These are phyloP conservation scores for Parnassius mnemosyne DNA, from an alignment of 2,888 invertebrate genomes.

Conservation along the genomic window DNA sequence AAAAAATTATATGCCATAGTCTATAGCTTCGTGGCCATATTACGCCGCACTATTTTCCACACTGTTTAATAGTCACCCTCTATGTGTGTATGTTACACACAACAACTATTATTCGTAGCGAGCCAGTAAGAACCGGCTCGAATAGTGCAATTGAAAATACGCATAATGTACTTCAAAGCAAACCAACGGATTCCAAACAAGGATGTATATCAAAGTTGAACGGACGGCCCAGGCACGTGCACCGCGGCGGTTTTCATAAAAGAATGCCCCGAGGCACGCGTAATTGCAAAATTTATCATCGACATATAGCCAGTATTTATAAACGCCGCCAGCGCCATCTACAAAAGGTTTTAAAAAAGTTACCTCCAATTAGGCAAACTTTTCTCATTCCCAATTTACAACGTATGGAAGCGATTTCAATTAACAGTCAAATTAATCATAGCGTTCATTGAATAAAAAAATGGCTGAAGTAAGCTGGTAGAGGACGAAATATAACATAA, in stretches of 20 bases:
- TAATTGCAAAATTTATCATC: constrained; percentile 40
- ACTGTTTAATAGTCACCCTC: no score
- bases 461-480: constrained; percentile 8
- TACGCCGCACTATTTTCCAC: no score
- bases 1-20: no score
- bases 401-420: constrained; percentile 31
- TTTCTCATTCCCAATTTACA: constrained; percentile 49
- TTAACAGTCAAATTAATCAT: constrained; percentile 60
- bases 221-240: not conserved
- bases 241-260: constrained; percentile 33
- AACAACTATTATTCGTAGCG: no score
- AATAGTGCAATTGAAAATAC: no score
- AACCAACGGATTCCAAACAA: not conserved
- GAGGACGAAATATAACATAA: no score
- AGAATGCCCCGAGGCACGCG: constrained; percentile 29
- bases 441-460: constrained; percentile 37
- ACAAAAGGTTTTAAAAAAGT: constrained; percentile 47
- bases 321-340: constrained; percentile 36
- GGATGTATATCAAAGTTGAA: constrained; percentile 6
- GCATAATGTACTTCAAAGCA: no score
- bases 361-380: constrained; percentile 52
- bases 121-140: no score
- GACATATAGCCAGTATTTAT: constrained; percentile 26
- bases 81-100: no score
- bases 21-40: no score